Evolutionary conservation across 1,140 invertebrate genomes (phyloP).

Genomic region (Brachionus koreanus): DNA sequence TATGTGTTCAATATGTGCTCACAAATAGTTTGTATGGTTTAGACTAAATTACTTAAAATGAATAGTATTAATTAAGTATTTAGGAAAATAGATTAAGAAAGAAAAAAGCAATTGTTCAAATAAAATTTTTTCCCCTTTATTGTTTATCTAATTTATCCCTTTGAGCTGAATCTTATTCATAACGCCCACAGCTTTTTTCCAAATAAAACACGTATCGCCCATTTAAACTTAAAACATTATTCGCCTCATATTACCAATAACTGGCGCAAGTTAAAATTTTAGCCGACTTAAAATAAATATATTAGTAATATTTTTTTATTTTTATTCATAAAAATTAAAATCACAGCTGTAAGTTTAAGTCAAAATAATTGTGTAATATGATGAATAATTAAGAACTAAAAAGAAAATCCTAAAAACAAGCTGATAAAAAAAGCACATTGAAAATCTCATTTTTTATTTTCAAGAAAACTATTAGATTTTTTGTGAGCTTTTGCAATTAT

Average conservation of each 20-base stretch:
- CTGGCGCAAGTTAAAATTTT: not conserved
- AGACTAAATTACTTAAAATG: not conserved
- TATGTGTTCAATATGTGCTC: not conserved
- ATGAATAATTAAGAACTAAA: not conserved
- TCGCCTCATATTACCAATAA: not conserved
- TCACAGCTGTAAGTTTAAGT: not conserved
- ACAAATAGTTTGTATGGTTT: not conserved
- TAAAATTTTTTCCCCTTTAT: not conserved
- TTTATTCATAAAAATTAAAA: not conserved
- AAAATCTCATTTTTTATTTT: not conserved
- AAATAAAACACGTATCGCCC: not conserved
- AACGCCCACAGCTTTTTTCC: not conserved
- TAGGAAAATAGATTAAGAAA: not conserved
- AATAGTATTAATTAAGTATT: constrained; percentile 1
- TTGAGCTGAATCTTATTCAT: not conserved
- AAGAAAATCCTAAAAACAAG: not conserved
- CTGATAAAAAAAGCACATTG: not conserved
- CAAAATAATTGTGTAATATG: not conserved
- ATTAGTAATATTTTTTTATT: not conserved
- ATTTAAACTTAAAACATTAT: not conserved
- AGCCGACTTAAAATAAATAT: not conserved
- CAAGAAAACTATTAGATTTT: not conserved
- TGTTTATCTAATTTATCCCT: not conserved
- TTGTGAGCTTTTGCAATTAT: not conserved
- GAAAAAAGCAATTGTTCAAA: not conserved